phyloP scores from a whole-genome alignment of 2,113 vertebrate genomes.

The Pseudolaguvia tuberculata region DNA sequence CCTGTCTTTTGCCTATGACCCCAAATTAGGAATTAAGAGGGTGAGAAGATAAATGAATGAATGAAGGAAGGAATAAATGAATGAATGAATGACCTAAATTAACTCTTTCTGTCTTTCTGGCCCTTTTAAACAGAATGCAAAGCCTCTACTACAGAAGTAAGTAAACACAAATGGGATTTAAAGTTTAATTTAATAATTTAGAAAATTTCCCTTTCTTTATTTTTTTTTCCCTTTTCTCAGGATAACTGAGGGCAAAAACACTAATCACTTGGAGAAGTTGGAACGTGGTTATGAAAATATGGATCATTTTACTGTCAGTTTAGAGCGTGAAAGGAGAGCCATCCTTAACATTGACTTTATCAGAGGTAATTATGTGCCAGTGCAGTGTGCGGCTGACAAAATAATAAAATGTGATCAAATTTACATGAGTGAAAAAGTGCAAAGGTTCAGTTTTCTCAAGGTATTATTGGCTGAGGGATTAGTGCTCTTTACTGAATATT shows the following conservation, averaged over 20 bases:
- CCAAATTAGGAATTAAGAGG: no score
- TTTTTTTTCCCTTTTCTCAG: slow-evolving; percentile 59
- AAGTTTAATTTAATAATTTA: not conserved
- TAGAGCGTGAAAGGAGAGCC: slow-evolving; percentile 80
- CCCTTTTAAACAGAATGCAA: slow-evolving; percentile 74
- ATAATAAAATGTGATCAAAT: no score
- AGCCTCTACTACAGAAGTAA: slow-evolving; percentile 90
- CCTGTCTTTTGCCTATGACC: no score
- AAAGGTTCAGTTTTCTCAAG: no score
- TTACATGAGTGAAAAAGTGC: no score
- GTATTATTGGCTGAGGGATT: no score
- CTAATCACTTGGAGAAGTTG: slow-evolving; percentile 85
- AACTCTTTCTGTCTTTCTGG: slow-evolving; percentile 6
- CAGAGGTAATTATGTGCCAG: slow-evolving; percentile 67
- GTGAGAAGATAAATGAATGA: no score
- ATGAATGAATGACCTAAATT: not conserved
- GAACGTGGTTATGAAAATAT: slow-evolving; percentile 88
- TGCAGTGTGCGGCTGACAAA: no score
- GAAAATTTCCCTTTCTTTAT: not conserved
- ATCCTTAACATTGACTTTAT: slow-evolving; percentile 82
- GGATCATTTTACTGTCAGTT: slow-evolving; percentile 83
- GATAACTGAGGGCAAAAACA: slow-evolving; percentile 78
- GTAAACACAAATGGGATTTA: slow-evolving; percentile 51
- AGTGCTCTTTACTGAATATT: no score
- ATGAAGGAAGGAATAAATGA: not conserved